Evolutionary conservation across 2,113 vertebrate genomes (phyloP).

Genomic region (Lepisosteus oculatus): DNA sequence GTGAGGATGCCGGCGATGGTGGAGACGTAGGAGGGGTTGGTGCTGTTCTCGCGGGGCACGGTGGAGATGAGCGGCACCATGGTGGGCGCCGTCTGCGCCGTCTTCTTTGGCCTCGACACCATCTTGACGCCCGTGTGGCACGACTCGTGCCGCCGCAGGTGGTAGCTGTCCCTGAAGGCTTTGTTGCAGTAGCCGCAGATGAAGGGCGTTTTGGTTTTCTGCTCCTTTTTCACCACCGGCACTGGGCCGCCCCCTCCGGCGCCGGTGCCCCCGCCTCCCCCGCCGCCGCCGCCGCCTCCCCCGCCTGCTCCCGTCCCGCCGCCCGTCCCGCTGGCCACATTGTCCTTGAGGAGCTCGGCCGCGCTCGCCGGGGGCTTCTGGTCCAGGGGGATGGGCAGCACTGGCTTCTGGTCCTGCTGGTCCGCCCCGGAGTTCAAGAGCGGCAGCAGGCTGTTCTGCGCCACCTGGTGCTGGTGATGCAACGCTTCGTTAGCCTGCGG

Average conservation of each 20-base stretch:
- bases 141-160: constrained; percentile 93
- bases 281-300: constrained; percentile 45
- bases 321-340: constrained; percentile 53
- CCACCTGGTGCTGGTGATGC: constrained; percentile 95
- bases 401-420: constrained; percentile 92
- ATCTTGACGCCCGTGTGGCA: constrained; percentile 97
- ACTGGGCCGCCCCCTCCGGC: constrained; percentile 39
- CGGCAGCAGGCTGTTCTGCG: constrained; percentile 91
- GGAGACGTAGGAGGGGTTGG: constrained; percentile 81
- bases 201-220: constrained; percentile 94
- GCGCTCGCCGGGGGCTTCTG: constrained; percentile 87
- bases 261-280: constrained; percentile 45
- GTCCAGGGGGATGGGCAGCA: constrained; percentile 87
- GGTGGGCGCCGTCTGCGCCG: constrained; percentile 76
- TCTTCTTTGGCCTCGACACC: constrained; percentile 94
- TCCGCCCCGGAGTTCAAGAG: constrained; percentile 89
- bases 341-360: constrained; percentile 90
- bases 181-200: constrained; percentile 97
- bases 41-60: constrained; percentile 82
- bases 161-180: constrained; percentile 97
- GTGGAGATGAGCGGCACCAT: constrained; percentile 92
- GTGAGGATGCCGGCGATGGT: constrained; percentile 91
- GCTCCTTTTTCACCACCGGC: constrained; percentile 89
- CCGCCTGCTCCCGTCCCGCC: constrained; percentile 47
- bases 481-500: constrained; percentile 92